phyloP scores from a whole-genome alignment of 2,113 vertebrate species.

The Columba janthina region DNA sequence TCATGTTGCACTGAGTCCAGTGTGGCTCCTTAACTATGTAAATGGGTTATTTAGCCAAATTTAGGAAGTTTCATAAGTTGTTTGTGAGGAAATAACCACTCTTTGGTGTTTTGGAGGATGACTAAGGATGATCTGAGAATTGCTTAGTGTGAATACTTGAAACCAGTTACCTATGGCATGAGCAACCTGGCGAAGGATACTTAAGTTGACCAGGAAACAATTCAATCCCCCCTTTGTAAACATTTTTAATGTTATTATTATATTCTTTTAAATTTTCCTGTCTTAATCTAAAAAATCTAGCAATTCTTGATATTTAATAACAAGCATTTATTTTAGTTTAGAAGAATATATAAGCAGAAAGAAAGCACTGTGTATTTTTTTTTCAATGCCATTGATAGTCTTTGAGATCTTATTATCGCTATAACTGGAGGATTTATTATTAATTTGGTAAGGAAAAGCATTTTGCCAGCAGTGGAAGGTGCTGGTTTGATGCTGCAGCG shows the following conservation, averaged over 20 bases:
- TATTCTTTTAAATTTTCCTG: neutral
- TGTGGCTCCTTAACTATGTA: fast-evolving
- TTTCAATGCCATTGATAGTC: neutral
- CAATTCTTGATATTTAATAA: neutral
- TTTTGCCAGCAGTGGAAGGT: neutral
- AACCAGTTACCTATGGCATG: neutral
- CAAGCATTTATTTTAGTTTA: neutral
- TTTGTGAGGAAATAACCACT: fast-evolving
- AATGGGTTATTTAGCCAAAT: neutral
- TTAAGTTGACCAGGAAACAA: neutral
- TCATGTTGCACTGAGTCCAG: fast-evolving
- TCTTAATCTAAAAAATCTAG: neutral
- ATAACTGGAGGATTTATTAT: neutral
- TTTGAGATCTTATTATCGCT: too few relatives aligned
- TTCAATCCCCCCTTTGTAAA: neutral
- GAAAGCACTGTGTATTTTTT: fast-evolving
- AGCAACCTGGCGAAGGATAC: neutral
- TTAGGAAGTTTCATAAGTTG: too few relatives aligned
- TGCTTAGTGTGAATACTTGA: neutral
- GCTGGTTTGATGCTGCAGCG: too few relatives aligned
- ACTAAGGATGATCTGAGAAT: neutral
- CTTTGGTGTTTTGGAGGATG: fast-evolving
- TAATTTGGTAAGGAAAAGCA: neutral
- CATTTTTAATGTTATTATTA: neutral
- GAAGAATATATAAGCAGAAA: neutral